A percentile compares a stretch with the other conserved stretches of the same genome.
Conservation (phyloP, 2,797 vertebrate species). For the Accipiter minullus region DNA sequence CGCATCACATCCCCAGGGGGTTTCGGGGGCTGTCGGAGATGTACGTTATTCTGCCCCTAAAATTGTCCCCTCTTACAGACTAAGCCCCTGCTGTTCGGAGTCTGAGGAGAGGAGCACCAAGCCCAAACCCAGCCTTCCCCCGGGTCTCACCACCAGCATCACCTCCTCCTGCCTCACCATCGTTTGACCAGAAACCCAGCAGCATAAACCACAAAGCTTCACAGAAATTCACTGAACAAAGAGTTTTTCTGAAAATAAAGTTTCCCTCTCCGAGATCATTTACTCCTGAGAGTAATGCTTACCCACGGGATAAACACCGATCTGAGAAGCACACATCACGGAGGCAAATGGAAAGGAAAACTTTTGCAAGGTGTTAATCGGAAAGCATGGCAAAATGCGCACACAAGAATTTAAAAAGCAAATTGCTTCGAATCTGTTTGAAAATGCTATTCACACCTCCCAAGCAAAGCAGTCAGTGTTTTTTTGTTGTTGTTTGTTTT, state of each 20-base stretch:
- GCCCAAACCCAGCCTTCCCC: not conserved
- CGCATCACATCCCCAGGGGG: not conserved
- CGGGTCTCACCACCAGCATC: not conserved
- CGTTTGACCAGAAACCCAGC: rapidly evolving
- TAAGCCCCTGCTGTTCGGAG: not conserved
- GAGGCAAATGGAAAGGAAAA: not conserved
- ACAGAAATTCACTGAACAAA: rapidly evolving
- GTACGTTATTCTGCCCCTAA: not conserved
- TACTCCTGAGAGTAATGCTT: rapidly evolving
- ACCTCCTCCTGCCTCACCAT: not conserved
- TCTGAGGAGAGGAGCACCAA: rapidly evolving
- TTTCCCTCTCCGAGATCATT: not conserved
- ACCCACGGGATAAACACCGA: not conserved
- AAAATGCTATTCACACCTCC: not conserved
- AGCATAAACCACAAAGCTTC: not conserved
- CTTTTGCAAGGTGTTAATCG: not conserved
- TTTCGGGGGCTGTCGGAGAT: not conserved
- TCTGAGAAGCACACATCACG: rapidly evolving
- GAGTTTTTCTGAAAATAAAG: not conserved
- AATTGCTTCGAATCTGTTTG: not conserved
- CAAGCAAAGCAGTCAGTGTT: not conserved
- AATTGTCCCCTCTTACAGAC: not conserved
- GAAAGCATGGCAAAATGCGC: not conserved
- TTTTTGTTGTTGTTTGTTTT: not conserved
- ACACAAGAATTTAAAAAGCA: not conserved